phyloP scores from a whole-genome alignment of 1,140 invertebrate species.

The Panonychus citri region DNA sequence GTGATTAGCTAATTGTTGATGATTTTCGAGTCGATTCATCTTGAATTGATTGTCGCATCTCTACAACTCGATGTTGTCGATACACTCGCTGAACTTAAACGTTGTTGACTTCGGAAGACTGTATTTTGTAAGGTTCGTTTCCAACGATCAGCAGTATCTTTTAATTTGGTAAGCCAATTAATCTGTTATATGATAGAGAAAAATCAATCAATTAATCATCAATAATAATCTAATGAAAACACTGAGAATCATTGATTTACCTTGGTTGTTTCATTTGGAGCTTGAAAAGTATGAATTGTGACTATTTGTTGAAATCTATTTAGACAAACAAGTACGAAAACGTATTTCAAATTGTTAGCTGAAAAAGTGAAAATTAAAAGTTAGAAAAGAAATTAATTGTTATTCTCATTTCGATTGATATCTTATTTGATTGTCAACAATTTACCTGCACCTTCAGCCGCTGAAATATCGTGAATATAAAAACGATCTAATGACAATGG shows the following conservation, averaged over 20 bases:
- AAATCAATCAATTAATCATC: no score
- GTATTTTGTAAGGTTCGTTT: slow-evolving; percentile 28
- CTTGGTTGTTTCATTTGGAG: slow-evolving; percentile 28
- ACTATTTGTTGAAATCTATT: slow-evolving; percentile 36
- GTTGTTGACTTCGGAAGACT: slow-evolving; percentile 19
- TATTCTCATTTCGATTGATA: no score
- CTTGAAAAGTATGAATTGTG: slow-evolving; percentile 32
- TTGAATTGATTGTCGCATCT: not conserved
- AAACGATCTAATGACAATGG: slow-evolving; percentile 40
- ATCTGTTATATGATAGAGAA: no score
- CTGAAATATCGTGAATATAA: slow-evolving; percentile 36
- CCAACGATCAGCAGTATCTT: slow-evolving; percentile 31
- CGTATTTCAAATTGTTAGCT: slow-evolving; percentile 30
- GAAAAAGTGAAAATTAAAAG: not conserved
- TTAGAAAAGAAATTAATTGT: no score
- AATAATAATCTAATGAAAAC: no score
- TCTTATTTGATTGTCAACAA: not conserved
- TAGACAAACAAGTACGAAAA: slow-evolving; percentile 32
- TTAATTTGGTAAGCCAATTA: slow-evolving; percentile 28
- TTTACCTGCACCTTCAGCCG: slow-evolving; percentile 29
- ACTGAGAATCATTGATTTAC: slow-evolving; percentile 21
- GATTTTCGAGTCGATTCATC: not conserved
- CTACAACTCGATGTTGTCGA: slow-evolving; percentile 1
- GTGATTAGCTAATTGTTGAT: no score
- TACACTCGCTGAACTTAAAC: slow-evolving; percentile 4